Evolutionary conservation across 2,113 vertebrate genomes (phyloP).

Genomic region (Conger conger): DNA sequence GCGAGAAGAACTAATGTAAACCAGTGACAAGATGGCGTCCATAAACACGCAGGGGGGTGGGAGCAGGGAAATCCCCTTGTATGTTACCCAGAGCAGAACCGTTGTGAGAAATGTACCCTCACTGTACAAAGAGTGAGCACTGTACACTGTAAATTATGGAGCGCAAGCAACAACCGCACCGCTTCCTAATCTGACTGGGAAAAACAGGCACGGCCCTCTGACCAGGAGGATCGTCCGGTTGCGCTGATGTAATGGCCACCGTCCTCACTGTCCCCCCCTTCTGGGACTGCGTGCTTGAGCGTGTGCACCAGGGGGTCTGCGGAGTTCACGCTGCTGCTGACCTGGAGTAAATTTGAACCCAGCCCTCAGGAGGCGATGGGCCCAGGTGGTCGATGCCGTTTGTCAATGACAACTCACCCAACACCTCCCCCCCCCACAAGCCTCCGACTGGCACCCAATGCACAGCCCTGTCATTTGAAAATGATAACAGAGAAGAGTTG

Average conservation of each 20-base stretch:
- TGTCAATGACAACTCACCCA: conserved; percentile 63
- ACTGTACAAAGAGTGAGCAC: no score
- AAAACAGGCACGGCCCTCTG: neutral
- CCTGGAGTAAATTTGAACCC: conserved; percentile 61
- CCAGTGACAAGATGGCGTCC: neutral
- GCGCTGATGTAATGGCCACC: neutral
- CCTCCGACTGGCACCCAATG: conserved; percentile 63
- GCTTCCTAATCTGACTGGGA: no score
- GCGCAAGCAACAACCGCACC: no score
- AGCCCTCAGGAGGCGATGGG: conserved; percentile 59
- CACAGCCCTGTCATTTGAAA: conserved; percentile 67
- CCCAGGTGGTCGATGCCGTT: conserved; percentile 62
- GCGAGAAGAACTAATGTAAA: conserved; percentile 26
- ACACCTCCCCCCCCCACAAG: conserved; percentile 54
- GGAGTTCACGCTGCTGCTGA: conserved; percentile 51
- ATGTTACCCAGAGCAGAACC: neutral
- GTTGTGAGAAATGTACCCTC: neutral
- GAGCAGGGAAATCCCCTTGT: neutral
- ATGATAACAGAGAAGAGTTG: conserved; percentile 67
- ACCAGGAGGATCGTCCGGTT: neutral
- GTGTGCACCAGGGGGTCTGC: conserved; percentile 22
- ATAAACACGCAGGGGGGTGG: neutral
- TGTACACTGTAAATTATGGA: no score
- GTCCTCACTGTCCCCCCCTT: neutral
- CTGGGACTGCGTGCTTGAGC: neutral